Conservation (phyloP, 2,113 vertebrate species). For the Silurus meridionalis region DNA sequence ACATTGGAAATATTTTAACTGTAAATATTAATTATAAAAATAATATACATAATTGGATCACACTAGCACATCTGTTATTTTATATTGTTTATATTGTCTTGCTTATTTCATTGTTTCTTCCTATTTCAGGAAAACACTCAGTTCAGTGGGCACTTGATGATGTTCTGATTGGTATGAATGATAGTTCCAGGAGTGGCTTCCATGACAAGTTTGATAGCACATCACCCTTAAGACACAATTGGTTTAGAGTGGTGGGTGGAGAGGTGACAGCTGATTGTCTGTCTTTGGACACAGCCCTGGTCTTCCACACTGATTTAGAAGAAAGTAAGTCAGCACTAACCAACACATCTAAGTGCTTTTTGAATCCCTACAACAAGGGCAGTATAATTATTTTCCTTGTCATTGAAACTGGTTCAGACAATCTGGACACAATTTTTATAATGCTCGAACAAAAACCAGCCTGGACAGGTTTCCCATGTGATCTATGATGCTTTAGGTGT, state of each 20-base stretch:
- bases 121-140: constrained; percentile 83
- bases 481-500: too few species aligned
- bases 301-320: constrained; percentile 87
- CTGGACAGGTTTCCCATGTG: too few species aligned
- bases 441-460: too few species aligned
- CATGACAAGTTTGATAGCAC: constrained; percentile 94
- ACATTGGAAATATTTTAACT: not conserved
- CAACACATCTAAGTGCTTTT: not conserved
- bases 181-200: constrained; percentile 93
- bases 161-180: constrained; percentile 95
- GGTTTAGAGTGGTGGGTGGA: constrained; percentile 95
- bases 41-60: not conserved
- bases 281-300: constrained; percentile 89
- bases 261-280: constrained; percentile 92
- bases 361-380: not conserved
- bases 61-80: not conserved
- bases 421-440: too few species aligned
- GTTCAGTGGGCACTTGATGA: constrained; percentile 97
- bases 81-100: not conserved
- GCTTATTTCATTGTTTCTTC: not conserved
- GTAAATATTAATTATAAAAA: not conserved
- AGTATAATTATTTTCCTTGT: not conserved
- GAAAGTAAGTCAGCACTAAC: constrained; percentile 66
- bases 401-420: not conserved
- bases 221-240: constrained; percentile 86